Percentiles rank a stretch among this genome's conserved stretches.
Conservation (phyloP, 2,888 invertebrate species). For the Drosophila algonquin region DNA sequence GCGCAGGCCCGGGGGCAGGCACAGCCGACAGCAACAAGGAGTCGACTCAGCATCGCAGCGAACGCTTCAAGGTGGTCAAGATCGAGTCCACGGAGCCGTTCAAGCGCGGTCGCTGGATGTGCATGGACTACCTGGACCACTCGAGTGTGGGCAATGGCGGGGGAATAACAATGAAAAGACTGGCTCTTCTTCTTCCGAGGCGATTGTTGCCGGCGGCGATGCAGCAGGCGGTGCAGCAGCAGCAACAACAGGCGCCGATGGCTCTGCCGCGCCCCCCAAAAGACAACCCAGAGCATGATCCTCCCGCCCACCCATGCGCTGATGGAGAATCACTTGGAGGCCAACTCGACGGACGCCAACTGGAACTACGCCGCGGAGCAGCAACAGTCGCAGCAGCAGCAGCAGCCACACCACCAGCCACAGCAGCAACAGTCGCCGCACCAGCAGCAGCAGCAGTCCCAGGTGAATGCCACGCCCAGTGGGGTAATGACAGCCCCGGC, state of each 20-base stretch:
- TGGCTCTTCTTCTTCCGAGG: constrained; percentile 64
- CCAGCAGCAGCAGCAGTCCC: constrained; percentile 81
- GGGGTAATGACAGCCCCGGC: constrained; percentile 84
- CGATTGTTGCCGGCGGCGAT: constrained; percentile 54
- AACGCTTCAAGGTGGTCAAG: constrained; percentile 97
- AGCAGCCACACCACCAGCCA: constrained; percentile 60
- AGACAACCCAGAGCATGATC: constrained; percentile 82
- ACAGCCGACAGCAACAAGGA: constrained; percentile 85
- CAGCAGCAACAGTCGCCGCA: constrained; percentile 45
- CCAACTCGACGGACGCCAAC: constrained; percentile 79
- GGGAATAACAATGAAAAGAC: constrained; percentile 81
- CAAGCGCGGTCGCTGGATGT: constrained; percentile 95
- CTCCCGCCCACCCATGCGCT: constrained; percentile 71
- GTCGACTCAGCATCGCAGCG: constrained; percentile 89
- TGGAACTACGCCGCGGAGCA: constrained; percentile 75
- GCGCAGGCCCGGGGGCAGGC: constrained; percentile 55
- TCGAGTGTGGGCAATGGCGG: constrained; percentile 84
- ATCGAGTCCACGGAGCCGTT: constrained; percentile 98
- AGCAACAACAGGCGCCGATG: neutral
- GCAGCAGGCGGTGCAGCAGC: constrained; percentile 41
- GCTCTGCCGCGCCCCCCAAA: constrained; percentile 53
- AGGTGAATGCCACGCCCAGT: constrained; percentile 83
- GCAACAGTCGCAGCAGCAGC: constrained; percentile 79
- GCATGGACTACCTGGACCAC: constrained; percentile 96
- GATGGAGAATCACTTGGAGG: constrained; percentile 80